Percentiles rank a stretch among this genome's conserved stretches.
Conservation (phyloP, 1,140 invertebrate genomes). For the Paraescarpia echinospica region DNA sequence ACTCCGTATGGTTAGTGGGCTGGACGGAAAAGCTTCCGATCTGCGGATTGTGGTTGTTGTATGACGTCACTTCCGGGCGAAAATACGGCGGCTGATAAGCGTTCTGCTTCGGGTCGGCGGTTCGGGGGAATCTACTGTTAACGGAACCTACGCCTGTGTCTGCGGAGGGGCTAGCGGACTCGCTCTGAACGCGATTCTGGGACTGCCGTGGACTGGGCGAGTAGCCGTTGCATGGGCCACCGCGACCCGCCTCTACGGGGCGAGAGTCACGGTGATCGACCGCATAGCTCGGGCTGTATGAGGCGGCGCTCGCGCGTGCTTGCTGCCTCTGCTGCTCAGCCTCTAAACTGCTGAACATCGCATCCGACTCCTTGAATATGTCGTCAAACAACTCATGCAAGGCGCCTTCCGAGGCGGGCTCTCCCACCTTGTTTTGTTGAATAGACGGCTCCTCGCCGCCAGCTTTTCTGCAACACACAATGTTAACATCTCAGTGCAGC, state of each 20-base stretch:
- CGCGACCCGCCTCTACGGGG: no score
- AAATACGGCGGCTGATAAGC: neutral
- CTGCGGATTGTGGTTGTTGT: neutral
- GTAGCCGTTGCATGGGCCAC: neutral
- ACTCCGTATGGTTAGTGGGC: neutral
- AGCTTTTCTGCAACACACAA: neutral
- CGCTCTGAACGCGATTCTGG: neutral
- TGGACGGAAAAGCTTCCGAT: neutral
- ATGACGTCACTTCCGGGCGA: neutral
- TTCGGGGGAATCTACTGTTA: neutral
- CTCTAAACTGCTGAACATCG: neutral
- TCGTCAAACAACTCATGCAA: constrained; percentile 5
- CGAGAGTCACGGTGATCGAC: neutral
- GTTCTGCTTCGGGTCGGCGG: neutral
- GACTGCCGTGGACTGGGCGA: neutral
- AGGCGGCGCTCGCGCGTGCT: neutral
- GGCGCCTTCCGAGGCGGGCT: neutral
- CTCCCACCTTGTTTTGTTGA: neutral
- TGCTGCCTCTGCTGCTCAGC: neutral
- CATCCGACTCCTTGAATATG: neutral
- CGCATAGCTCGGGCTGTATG: neutral
- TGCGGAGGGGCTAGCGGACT: neutral
- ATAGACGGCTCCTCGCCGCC: neutral
- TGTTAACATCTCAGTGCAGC: no score
- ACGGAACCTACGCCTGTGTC: neutral